A percentile compares a stretch with the other conserved stretches of the same genome.
phyloP scores from a whole-genome alignment of 2,113 vertebrate genomes.

The Notarius quadriscutis region DNA sequence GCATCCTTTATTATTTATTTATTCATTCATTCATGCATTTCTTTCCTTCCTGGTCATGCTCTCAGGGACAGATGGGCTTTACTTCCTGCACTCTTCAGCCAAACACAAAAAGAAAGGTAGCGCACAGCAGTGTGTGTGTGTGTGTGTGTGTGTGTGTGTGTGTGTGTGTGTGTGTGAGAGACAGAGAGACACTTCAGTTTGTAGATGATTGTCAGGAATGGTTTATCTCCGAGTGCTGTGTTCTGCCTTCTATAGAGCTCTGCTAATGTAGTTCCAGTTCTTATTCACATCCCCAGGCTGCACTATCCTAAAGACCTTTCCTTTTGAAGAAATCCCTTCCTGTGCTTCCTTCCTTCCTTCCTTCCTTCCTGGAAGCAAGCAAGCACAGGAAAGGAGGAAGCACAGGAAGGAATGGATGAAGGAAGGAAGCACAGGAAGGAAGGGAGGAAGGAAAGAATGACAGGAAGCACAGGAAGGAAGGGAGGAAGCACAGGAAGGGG shows the following conservation, averaged over 20 bases:
- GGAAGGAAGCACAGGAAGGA: too few relatives aligned
- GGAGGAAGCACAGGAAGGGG: too few relatives aligned
- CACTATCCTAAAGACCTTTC: background rate
- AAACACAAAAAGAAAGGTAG: conserved; percentile 94
- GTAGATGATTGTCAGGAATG: background rate
- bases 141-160: conserved; percentile 28
- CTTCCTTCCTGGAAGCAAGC: too few relatives aligned
- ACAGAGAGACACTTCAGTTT: conserved; percentile 13
- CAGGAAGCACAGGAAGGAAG: too few relatives aligned
- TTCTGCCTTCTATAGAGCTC: conserved; percentile 30
- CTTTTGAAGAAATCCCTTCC: background rate
- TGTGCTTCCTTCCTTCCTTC: too few relatives aligned
- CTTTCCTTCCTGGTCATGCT: conserved; percentile 62
- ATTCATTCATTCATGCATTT: background rate
- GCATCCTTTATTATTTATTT: background rate
- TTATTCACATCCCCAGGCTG: background rate
- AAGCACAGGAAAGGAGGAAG: too few relatives aligned
- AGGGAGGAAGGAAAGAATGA: too few relatives aligned
- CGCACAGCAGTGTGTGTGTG: conserved; percentile 44
- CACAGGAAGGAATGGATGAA: too few relatives aligned
- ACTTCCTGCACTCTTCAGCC: conserved; percentile 90
- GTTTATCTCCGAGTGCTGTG: background rate
- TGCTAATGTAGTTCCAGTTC: conserved; percentile 35
- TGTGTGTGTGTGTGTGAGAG: conserved; percentile 25
- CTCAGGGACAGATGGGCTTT: conserved; percentile 85